Base-by-base conservation (phyloP, 30 jellyfish, hydroid and myxozoan species). In the Pelagia noctiluca region DNA sequence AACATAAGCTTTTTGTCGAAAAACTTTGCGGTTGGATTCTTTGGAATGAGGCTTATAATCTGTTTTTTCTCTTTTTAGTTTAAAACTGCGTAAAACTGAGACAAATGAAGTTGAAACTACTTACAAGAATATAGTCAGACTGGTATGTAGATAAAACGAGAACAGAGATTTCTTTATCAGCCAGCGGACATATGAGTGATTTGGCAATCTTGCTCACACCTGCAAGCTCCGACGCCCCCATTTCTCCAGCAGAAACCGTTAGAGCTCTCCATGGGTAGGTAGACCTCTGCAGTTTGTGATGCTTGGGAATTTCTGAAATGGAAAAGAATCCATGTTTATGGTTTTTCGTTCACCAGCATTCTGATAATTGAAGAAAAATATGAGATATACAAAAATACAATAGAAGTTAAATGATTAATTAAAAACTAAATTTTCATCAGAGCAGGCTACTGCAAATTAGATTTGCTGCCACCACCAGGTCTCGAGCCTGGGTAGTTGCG, bases 121-220 rank as follows among this genome's bases (percentile, higher is more conserved):
- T 83, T 70, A 94, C 99, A 93, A 94, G 78, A 26, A 94, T 84
- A 54, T 75, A 94, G 47, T 94, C 99, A 1, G 99, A 94, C 62
- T 94, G 99, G 35, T 94, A 94, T 23, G 99, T 94, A 36, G 99
- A 94, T 71, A 94, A 35, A 48, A 97, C 95, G 24, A 94, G 88
- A 25, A 94, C 99, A 0, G 97, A 89, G n/a, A 94, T 85, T 35
- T 84, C 88, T 65, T 88, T 82, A 66, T 94, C 97, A 1, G 99
- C 97, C 26, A 94, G 83, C 0, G 99, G 99, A 35, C 97, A 96
- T 23, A 94, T 94, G 70, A 89, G 95, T 7, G 96, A 84, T 46
- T 85, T 84, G 12, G 99, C 97, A 82, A 94, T 94, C 68, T 94
- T 94, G 80, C 97, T 86, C 2, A 89, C 94, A 76, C 99, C 99